Percentiles rank a stretch among this genome's conserved stretches.
These are phyloP conservation scores for Marmota monax DNA, from an alignment of 2,113 vertebrate genomes.

Conservation along the genomic window DNA sequence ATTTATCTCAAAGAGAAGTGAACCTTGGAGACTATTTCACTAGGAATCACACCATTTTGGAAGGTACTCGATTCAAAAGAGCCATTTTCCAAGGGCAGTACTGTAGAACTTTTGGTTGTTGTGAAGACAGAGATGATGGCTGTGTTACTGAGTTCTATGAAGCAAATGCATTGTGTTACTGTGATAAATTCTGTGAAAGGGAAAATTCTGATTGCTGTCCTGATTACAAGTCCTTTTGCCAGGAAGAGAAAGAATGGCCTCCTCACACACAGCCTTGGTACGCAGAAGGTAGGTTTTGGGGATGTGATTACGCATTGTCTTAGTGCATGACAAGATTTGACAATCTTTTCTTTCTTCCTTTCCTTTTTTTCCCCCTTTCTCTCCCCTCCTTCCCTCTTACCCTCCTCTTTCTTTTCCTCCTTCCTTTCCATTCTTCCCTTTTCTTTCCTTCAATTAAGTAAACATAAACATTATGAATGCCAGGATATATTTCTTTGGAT, in stretches of 20 bases:
- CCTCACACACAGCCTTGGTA: conserved; percentile 18
- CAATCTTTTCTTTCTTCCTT: rapidly evolving
- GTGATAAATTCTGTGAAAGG: conserved; percentile 87
- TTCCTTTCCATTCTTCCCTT: background rate
- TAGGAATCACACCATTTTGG: conserved; percentile 53
- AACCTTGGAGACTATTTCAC: conserved; percentile 39
- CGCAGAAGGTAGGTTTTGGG: conserved; percentile 78
- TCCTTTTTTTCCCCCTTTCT: too few relatives aligned
- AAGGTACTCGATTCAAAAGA: conserved; percentile 82
- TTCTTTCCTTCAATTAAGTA: background rate
- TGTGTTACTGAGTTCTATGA: conserved; percentile 84
- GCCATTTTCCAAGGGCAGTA: conserved; percentile 80
- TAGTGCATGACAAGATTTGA: background rate
- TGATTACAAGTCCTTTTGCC: conserved; percentile 88
- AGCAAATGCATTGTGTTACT: conserved; percentile 87
- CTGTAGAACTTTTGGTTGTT: conserved; percentile 86
- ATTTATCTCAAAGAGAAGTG: conserved; percentile 62
- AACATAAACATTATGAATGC: background rate
- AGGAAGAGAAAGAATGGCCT: conserved; percentile 54
- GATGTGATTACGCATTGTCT: background rate
- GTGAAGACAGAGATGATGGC: conserved; percentile 87
- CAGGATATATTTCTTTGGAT: background rate
- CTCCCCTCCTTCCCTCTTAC: rapidly evolving
- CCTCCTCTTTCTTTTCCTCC: too few relatives aligned
- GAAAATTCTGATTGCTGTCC: conserved; percentile 87